These are phyloP conservation scores for Nasonia giraulti DNA, from an alignment of 1,140 invertebrate genomes.

Conservation along the genomic window DNA sequence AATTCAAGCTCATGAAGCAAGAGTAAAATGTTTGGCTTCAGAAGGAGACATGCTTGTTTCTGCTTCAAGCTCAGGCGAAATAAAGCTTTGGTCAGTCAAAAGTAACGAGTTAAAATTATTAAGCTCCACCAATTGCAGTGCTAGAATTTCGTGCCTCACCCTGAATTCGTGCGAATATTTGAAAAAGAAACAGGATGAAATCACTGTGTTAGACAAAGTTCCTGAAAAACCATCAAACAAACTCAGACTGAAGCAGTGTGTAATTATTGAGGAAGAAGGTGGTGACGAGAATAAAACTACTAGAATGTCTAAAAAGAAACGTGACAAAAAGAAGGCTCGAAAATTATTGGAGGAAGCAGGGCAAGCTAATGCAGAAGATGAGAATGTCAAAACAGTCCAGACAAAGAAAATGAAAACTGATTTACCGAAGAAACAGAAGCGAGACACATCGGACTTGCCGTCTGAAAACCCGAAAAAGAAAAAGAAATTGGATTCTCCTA, in stretches of 20 bases:
- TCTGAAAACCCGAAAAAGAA: constrained; percentile 12
- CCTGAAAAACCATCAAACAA: constrained; percentile 43
- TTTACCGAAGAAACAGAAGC: constrained; percentile 50
- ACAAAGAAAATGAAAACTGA: constrained; percentile 46
- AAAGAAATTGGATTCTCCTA: constrained; percentile 19
- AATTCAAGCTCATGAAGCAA: constrained; percentile 78
- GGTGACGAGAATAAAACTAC: constrained; percentile 25
- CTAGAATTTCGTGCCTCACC: constrained; percentile 70
- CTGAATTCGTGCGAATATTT: constrained; percentile 52
- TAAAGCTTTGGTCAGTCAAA: constrained; percentile 83
- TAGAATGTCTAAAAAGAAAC: constrained; percentile 23
- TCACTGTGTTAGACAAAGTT: constrained; percentile 43
- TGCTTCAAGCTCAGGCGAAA: constrained; percentile 84
- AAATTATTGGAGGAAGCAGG: constrained; percentile 22
- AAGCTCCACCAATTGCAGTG: constrained; percentile 62
- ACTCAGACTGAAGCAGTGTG: constrained; percentile 54
- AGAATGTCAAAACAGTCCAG: background rate
- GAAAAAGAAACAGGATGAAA: constrained; percentile 51
- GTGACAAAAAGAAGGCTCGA: constrained; percentile 24
- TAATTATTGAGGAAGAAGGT: constrained; percentile 61
- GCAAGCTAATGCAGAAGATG: constrained; percentile 15
- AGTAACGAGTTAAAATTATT: constrained; percentile 71
- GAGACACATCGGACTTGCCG: constrained; percentile 4
- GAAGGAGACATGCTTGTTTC: constrained; percentile 76
- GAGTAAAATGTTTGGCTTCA: constrained; percentile 81